Percentiles rank a stretch among this genome's conserved stretches.
phyloP scores from a whole-genome alignment of 1,140 invertebrate genomes.

The Cotesia chilonis region DNA sequence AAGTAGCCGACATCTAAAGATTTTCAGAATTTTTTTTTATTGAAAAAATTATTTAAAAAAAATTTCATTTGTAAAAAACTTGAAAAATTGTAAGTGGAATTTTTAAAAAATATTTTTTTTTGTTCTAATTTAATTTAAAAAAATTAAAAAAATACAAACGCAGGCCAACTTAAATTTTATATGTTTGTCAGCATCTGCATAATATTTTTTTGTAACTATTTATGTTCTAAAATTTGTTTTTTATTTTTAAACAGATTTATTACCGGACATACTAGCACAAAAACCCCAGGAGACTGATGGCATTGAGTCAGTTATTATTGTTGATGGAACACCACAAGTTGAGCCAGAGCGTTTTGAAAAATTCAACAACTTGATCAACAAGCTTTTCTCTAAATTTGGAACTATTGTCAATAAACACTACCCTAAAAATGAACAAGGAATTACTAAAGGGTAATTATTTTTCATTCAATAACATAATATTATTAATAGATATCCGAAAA shows the following conservation, averaged over 20 bases:
- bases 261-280: slow-evolving; percentile 85
- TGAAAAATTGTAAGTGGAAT: no score
- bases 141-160: no score
- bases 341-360: slow-evolving; percentile 92
- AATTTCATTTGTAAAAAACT: no score
- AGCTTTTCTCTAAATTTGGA: slow-evolving; percentile 92
- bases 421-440: slow-evolving; percentile 80
- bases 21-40: no score
- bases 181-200: no score
- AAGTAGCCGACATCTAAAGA: no score
- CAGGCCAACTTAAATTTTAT: no score
- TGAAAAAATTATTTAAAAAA: no score
- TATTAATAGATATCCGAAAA: no score
- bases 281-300: slow-evolving; percentile 95
- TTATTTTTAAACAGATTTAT: slow-evolving; percentile 75
- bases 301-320: slow-evolving; percentile 93
- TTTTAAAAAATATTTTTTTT: no score
- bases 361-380: slow-evolving; percentile 90
- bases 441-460: slow-evolving; percentile 82
- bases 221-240: slow-evolving; percentile 41
- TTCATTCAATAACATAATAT: not conserved
- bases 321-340: slow-evolving; percentile 95
- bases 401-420: slow-evolving; percentile 91
- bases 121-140: no score
- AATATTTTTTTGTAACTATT: not conserved